phyloP scores from a whole-genome alignment of 1,140 invertebrate species.

The Trypoxylus dichotomus region DNA sequence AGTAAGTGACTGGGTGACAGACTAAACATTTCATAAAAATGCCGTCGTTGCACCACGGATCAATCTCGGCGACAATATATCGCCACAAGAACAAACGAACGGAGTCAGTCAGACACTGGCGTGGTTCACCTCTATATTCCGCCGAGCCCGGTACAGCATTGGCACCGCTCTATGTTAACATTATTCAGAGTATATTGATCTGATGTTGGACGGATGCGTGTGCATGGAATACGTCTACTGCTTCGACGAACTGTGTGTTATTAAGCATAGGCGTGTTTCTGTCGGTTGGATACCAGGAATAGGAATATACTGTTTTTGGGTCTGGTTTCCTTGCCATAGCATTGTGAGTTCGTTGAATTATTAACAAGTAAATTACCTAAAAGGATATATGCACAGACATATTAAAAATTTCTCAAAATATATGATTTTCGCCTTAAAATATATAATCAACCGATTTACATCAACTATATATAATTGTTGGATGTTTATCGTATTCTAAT shows the following conservation, averaged over 20 bases:
- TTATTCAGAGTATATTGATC: not conserved
- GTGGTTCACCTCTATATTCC: not conserved
- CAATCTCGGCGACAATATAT: not conserved
- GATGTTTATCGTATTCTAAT: no score
- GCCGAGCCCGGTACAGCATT: not conserved
- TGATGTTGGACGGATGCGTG: not conserved
- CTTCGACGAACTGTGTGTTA: not conserved
- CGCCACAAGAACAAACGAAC: not conserved
- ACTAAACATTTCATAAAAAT: constrained; percentile 25
- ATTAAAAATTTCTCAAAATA: no score
- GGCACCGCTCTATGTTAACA: not conserved
- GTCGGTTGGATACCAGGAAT: no score
- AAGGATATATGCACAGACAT: no score
- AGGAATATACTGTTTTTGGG: no score
- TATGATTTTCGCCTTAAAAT: no score
- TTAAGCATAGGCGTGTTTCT: not conserved
- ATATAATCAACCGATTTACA: no score
- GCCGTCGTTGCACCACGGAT: constrained; percentile 5
- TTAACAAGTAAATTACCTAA: no score
- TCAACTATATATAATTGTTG: no score
- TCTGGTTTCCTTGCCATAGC: no score
- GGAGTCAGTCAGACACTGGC: not conserved
- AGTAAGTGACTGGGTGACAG: constrained; percentile 20
- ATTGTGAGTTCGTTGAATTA: no score
- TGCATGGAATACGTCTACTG: not conserved